These are phyloP conservation scores for Graptemys geographica DNA, from an alignment of 2,797 vertebrate genomes.

Conservation along the genomic window DNA sequence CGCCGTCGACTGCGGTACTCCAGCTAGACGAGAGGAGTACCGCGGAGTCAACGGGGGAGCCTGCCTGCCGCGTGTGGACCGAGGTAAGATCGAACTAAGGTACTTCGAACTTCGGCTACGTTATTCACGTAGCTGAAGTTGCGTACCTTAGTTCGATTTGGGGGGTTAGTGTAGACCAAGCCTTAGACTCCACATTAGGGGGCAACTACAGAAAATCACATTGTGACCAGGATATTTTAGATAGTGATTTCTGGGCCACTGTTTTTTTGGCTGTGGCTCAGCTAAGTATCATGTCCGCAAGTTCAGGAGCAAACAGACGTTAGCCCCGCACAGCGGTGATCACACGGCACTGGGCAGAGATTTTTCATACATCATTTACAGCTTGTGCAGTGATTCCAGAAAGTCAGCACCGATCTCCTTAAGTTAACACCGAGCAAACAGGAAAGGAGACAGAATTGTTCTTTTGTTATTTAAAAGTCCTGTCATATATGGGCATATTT, in stretches of 20 bases:
- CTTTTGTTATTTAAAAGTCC: conserved; percentile 73
- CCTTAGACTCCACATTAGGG: background rate
- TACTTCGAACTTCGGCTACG: too few relatives aligned
- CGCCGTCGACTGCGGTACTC: too few relatives aligned
- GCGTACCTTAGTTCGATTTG: too few relatives aligned
- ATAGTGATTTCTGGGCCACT: too few relatives aligned
- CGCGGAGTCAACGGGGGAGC: too few relatives aligned
- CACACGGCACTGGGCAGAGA: conserved; percentile 55
- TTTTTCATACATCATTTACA: conserved; percentile 74
- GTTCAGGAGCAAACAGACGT: conserved; percentile 58
- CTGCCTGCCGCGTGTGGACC: too few relatives aligned
- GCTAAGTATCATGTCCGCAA: background rate
- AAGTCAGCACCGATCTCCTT: conserved; percentile 67
- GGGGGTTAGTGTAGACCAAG: too few relatives aligned
- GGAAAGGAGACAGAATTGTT: conserved; percentile 71
- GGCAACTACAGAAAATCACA: background rate
- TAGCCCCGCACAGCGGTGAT: conserved; percentile 44
- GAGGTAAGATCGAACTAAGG: too few relatives aligned
- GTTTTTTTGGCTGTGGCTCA: background rate
- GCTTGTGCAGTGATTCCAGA: conserved; percentile 66
- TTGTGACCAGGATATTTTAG: background rate
- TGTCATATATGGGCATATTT: conserved; percentile 71
- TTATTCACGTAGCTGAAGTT: too few relatives aligned
- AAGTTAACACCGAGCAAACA: conserved; percentile 71
- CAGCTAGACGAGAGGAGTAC: too few relatives aligned